Evolutionary conservation across 2,113 vertebrate genomes (phyloP).

Genomic region (Heliornis fulica): DNA sequence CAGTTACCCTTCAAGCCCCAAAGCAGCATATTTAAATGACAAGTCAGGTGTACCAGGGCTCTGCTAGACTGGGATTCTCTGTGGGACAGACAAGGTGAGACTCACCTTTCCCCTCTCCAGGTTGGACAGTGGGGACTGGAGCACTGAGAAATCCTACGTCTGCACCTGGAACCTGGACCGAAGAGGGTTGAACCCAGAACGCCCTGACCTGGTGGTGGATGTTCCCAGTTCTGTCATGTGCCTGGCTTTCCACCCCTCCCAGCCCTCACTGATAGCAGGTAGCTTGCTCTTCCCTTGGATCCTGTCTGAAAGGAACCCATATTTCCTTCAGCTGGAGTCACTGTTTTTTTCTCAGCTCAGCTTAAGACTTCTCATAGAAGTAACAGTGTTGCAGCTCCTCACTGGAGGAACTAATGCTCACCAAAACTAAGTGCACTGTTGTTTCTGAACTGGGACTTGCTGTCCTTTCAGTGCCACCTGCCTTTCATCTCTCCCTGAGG

Average conservation of each 20-base stretch:
- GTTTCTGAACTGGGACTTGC: not conserved
- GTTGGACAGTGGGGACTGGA: slow-evolving; percentile 87
- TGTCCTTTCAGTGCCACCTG: not conserved
- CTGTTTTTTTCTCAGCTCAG: not conserved
- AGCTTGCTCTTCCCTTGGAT: not conserved
- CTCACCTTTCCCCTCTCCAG: slow-evolving; percentile 48
- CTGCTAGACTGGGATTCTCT: not conserved
- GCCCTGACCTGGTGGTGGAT: slow-evolving; percentile 80
- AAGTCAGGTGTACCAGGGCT: not conserved
- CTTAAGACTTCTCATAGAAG: not conserved
- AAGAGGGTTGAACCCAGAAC: slow-evolving; percentile 74
- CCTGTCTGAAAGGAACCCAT: not conserved
- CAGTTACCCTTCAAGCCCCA: not conserved
- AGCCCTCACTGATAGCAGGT: slow-evolving; percentile 86
- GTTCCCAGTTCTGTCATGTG: slow-evolving; percentile 80
- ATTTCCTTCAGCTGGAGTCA: not conserved
- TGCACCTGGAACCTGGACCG: slow-evolving; percentile 93
- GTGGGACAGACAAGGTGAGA: not conserved
- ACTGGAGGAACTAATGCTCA: not conserved
- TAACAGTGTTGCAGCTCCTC: not conserved
- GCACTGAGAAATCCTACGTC: slow-evolving; percentile 81
- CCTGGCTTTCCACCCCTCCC: slow-evolving; percentile 86
- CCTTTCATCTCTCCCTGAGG: not conserved
- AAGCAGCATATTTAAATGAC: not conserved
- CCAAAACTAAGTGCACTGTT: not conserved